phyloP scores from a whole-genome alignment of 2,113 vertebrate species.

The Sylvietta virens region DNA sequence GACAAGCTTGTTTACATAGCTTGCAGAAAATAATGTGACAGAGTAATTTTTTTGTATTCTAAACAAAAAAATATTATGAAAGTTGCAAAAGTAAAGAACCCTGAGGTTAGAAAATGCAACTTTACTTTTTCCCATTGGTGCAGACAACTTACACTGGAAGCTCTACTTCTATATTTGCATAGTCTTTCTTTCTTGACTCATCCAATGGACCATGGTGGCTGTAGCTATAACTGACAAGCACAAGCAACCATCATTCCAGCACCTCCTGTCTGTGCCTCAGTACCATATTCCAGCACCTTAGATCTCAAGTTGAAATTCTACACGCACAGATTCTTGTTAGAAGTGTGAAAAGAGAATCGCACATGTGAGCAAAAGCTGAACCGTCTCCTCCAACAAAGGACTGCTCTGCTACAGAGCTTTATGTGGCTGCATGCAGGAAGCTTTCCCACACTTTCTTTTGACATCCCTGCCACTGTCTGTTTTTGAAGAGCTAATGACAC shows the following conservation, averaged over 20 bases:
- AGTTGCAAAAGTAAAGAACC: background rate
- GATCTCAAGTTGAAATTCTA: background rate
- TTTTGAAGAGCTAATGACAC: background rate
- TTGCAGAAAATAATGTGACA: background rate
- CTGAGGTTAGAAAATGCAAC: background rate
- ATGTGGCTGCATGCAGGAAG: background rate
- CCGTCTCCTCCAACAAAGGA: background rate
- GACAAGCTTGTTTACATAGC: background rate
- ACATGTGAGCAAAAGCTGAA: background rate
- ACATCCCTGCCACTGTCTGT: background rate
- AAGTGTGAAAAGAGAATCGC: background rate
- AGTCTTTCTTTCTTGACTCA: background rate
- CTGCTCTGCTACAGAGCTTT: background rate
- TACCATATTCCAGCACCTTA: background rate
- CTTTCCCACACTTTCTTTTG: background rate
- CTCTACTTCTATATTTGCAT: background rate
- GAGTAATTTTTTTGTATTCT: background rate
- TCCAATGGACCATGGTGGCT: background rate
- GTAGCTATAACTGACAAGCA: background rate
- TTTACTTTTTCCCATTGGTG: background rate
- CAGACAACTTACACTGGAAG: background rate
- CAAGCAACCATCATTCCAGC: background rate
- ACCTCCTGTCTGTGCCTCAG: background rate
- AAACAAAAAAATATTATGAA: background rate
- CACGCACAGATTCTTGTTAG: background rate